Percentiles rank a stretch among this genome's conserved stretches.
Evolutionary conservation across 2,797 vertebrate genomes (phyloP).

Genomic region (Danio jaintianensis): DNA sequence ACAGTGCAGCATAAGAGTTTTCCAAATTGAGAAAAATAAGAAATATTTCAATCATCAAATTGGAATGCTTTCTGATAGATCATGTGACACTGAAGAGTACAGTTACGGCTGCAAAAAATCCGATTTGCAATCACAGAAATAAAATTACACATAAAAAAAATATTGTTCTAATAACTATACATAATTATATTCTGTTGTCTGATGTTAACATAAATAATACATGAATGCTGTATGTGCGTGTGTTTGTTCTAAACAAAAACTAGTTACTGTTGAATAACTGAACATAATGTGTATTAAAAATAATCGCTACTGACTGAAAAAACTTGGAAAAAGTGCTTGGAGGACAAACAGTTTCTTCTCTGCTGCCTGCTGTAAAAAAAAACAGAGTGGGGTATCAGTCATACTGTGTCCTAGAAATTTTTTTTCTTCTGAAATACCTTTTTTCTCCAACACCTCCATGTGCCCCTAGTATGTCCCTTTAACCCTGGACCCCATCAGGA

Average conservation of each 20-base stretch:
- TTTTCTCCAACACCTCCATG: conserved; percentile 23
- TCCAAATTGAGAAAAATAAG: too few relatives aligned
- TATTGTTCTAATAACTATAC: too few relatives aligned
- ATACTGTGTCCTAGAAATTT: not conserved
- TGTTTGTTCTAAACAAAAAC: too few relatives aligned
- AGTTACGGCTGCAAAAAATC: not conserved
- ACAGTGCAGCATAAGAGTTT: too few relatives aligned
- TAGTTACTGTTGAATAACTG: not conserved
- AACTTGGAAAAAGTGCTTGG: not conserved
- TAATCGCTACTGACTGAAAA: too few relatives aligned
- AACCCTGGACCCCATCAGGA: conserved; percentile 28
- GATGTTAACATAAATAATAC: too few relatives aligned
- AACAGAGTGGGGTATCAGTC: conserved; percentile 6
- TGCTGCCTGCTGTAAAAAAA: conserved; percentile 24
- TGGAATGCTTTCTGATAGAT: too few relatives aligned
- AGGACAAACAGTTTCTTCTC: conserved; percentile 26
- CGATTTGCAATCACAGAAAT: too few relatives aligned
- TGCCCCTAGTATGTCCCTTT: conserved; percentile 35
- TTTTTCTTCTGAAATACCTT: not conserved
- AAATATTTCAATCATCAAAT: too few relatives aligned
- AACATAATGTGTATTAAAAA: not conserved
- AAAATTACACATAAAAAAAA: not conserved
- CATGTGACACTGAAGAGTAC: not conserved
- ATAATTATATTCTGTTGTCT: too few relatives aligned
- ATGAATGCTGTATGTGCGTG: too few relatives aligned